phyloP scores from a whole-genome alignment of 2,888 invertebrate genomes.

The Melinaea menophilus region DNA sequence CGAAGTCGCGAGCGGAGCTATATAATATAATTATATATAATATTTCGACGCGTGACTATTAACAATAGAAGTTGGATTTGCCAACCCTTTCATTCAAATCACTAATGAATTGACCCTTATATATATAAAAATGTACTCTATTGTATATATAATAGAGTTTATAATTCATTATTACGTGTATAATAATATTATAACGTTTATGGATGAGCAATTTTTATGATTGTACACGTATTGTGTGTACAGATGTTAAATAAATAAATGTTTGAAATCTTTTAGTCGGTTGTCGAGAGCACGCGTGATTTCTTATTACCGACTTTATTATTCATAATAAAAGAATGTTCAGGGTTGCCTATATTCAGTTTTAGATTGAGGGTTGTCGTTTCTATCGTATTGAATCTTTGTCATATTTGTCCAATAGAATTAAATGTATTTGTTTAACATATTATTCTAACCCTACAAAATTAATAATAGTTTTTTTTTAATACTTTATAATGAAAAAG shows the following conservation, averaged over 20 bases:
- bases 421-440: too few relatives aligned
- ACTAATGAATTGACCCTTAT: constrained; percentile 59
- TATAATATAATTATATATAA: constrained; percentile 58
- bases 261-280: constrained; percentile 41
- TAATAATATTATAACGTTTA: constrained; percentile 65
- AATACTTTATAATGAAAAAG: too few relatives aligned
- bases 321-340: background rate
- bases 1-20: too few relatives aligned
- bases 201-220: constrained; percentile 74
- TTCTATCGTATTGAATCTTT: too few relatives aligned
- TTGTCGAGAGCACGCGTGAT: constrained; percentile 37
- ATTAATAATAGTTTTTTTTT: too few relatives aligned
- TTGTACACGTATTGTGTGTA: constrained; percentile 56
- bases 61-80: constrained; percentile 75
- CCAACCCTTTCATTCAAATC: constrained; percentile 72
- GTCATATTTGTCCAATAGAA: too few relatives aligned
- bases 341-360: too few relatives aligned
- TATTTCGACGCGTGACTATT: constrained; percentile 72
- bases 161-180: constrained; percentile 40
- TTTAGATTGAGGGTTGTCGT: too few relatives aligned
- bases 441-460: too few relatives aligned
- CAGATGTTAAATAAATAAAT: constrained; percentile 42
- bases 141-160: constrained; percentile 31
- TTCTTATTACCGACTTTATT: constrained; percentile 21
- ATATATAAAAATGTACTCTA: constrained; percentile 40